phyloP scores from a whole-genome alignment of 2,797 vertebrate genomes.

The Halcyon leucocephala region DNA sequence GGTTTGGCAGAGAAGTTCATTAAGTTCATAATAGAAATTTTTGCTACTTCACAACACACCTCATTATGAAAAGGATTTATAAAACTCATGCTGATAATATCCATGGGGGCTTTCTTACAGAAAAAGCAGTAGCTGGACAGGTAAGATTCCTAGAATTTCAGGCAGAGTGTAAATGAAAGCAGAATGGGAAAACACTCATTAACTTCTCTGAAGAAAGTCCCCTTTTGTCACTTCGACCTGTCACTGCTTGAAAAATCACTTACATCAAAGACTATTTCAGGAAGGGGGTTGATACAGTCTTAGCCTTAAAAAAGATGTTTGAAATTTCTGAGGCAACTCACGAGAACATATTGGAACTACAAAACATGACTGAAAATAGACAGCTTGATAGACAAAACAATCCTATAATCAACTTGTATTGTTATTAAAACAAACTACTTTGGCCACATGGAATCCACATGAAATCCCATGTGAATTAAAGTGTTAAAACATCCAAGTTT shows the following conservation, averaged over 20 bases:
- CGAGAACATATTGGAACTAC: background rate
- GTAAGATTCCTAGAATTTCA: slow-evolving; percentile 46
- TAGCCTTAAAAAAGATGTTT: background rate
- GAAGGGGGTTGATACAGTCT: background rate
- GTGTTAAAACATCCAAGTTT: background rate
- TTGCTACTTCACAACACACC: slow-evolving; percentile 37
- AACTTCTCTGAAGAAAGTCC: background rate
- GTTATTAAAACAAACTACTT: slow-evolving; percentile 22
- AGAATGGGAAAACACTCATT: background rate
- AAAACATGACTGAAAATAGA: background rate
- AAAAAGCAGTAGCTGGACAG: slow-evolving; percentile 30
- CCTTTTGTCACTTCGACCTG: slow-evolving; percentile 2
- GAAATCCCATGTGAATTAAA: background rate
- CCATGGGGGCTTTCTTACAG: slow-evolving; percentile 10
- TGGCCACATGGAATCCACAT: background rate
- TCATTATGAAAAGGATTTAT: slow-evolving; percentile 62
- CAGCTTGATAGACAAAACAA: slow-evolving; percentile 11
- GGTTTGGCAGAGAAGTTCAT: slow-evolving; percentile 27
- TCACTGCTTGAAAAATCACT: slow-evolving; percentile 7
- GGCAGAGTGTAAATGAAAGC: slow-evolving; percentile 7
- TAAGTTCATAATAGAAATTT: slow-evolving; percentile 34
- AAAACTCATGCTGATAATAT: slow-evolving; percentile 50
- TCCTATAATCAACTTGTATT: background rate
- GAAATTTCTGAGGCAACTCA: background rate
- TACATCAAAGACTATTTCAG: background rate